Evolutionary conservation across 2,888 invertebrate genomes (phyloP), one percentile per base, ranked within the genome.

Genomic region (Dryadula phaetusa): DNA sequence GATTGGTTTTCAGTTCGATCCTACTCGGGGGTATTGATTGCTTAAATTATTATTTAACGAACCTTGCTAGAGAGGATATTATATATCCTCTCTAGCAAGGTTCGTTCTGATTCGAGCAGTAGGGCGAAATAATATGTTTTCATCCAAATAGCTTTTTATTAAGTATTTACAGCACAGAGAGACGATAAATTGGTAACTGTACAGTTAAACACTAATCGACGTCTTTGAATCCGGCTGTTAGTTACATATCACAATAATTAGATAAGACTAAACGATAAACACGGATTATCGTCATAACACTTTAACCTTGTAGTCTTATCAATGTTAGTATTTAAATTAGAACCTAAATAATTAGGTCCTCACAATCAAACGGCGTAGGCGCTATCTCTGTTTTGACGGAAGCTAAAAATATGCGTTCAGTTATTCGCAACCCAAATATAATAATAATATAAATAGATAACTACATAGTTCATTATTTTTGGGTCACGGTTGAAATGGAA

Each of bases 361-460:
- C 44, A 20, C 46, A 66, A 69, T 69, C 69, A 60, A 8, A 22
- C 3, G 14, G 71, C 61, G 71, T 71, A 49, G 71, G 70, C 61
- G 62, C 65, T 70, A 70, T 71, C 71, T 61, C 25, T 52, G 61
- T 56, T 66, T 32, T 28, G 37, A 40, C 71, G 71, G 71, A 71
- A 67, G 67, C 64, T 67, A 56, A 56, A 62, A 67, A 69, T 64
- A 65, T 64, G 28, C 20, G 25, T n/a, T 42, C 28, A 62, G 66
- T 56, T 62, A 56, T 47, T 60, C 37, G 58, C 67, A 67, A 71
- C 72, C 69, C 53, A 67, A 65, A 67, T 70, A 52, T 56, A 49
- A 64, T 46, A 54, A 54, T 34, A 62, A n/a, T n/a, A n/a, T n/a
- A 54, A 47, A 32, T 42, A 18, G 34, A 40, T 62, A 37, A 62